Conservation (phyloP, 1,140 invertebrate species). For the Metopolophium dirhodum region DNA sequence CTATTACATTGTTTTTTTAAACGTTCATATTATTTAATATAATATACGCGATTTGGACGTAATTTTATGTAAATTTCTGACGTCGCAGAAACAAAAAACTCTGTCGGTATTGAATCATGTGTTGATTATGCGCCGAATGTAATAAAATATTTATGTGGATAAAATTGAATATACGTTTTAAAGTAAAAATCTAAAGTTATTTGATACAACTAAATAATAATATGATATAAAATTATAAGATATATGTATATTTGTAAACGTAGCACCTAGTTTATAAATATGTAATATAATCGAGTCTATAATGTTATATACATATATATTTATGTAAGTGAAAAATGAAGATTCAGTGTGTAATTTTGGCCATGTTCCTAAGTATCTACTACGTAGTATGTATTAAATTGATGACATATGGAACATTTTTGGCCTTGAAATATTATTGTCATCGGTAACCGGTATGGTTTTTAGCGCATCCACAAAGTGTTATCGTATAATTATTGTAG, state of each 20-base stretch:
- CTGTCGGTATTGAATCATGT: background rate
- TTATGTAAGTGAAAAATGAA: background rate
- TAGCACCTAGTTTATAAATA: background rate
- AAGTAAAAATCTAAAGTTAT: background rate
- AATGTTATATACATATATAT: background rate
- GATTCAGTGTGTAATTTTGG: background rate
- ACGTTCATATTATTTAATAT: background rate
- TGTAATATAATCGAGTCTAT: background rate
- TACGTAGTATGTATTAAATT: background rate
- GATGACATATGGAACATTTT: background rate
- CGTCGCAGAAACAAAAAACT: background rate
- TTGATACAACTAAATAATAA: background rate
- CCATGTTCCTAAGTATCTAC: slow-evolving; percentile 12
- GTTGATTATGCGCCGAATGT: background rate
- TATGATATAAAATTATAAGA: background rate
- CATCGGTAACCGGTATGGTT: slow-evolving; percentile 26
- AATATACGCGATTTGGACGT: background rate
- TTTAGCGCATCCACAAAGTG: background rate
- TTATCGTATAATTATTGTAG: background rate
- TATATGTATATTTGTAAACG: background rate
- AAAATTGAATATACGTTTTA: background rate
- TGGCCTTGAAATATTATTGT: slow-evolving; percentile 25
- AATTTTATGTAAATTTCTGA: background rate
- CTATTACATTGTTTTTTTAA: background rate
- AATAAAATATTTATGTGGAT: background rate